Conservation (phyloP, 2,797 vertebrate genomes). For the Limnodromus scolopaceus region DNA sequence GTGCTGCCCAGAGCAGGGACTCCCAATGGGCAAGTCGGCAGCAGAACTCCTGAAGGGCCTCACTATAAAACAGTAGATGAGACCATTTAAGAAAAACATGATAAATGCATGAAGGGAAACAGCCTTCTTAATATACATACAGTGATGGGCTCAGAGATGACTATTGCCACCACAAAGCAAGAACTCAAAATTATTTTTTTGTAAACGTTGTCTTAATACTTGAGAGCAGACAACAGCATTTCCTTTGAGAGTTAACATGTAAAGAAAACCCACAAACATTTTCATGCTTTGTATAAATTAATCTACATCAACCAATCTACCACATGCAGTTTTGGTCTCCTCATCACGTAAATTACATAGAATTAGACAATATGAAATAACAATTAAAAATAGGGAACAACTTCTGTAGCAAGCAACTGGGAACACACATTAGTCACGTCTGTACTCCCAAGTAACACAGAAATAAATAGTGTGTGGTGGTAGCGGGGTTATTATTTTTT, state of each 20-base stretch:
- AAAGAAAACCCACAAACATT: rapidly evolving
- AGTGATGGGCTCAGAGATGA: rapidly evolving
- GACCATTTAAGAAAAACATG: background rate
- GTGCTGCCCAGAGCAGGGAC: background rate
- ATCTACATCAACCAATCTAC: background rate
- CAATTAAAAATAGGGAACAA: rapidly evolving
- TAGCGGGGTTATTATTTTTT: background rate
- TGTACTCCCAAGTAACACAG: rapidly evolving
- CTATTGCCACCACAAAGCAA: background rate
- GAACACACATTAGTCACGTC: rapidly evolving
- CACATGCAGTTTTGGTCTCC: rapidly evolving
- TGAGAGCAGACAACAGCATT: background rate
- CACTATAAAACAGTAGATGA: rapidly evolving
- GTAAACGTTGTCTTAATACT: background rate
- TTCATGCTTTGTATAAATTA: background rate
- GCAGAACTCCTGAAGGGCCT: background rate
- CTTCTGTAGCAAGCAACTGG: rapidly evolving
- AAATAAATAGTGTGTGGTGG: rapidly evolving
- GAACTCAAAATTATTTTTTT: rapidly evolving
- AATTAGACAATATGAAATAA: background rate
- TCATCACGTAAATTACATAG: rapidly evolving
- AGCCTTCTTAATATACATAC: rapidly evolving
- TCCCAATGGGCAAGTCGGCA: background rate
- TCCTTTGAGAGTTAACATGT: background rate
- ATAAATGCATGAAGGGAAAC: rapidly evolving